Evolutionary conservation across 1,140 invertebrate genomes (phyloP).

Genomic region (Drosophila mojavensis): DNA sequence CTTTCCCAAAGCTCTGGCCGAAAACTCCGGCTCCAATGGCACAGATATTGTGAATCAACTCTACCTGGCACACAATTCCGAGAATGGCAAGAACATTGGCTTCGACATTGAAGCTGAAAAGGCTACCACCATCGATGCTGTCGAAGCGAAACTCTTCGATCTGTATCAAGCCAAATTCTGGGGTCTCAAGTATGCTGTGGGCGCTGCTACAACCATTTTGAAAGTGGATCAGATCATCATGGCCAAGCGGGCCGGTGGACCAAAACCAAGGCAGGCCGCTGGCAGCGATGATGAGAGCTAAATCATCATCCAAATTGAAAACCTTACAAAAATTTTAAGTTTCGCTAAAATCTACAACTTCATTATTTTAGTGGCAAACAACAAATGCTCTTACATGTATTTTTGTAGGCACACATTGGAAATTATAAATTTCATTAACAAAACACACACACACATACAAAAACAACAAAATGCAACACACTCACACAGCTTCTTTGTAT

Average conservation of each 20-base stretch:
- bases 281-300: conserved; percentile 83
- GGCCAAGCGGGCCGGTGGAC: conserved; percentile 98
- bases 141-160: conserved; percentile 92
- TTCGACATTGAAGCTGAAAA: conserved; percentile 94
- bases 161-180: conserved; percentile 95
- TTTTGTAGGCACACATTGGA: conserved; percentile 53
- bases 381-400: conserved; percentile 46
- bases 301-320: conserved; percentile 7
- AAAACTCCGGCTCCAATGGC: conserved; percentile 96
- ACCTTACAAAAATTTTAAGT: not conserved
- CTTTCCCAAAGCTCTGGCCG: conserved; percentile 96
- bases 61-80: conserved; percentile 93
- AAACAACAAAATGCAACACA: conserved; percentile 26
- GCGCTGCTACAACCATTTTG: conserved; percentile 96
- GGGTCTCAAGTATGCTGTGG: conserved; percentile 97
- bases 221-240: conserved; percentile 99
- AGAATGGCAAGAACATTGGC: conserved; percentile 92
- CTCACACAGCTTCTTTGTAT: conserved; percentile 71
- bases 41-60: conserved; percentile 95
- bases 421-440: conserved; percentile 79
- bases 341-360: conserved; percentile 49
- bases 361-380: conserved; percentile 40
- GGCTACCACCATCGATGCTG: conserved; percentile 89
- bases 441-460: conserved; percentile 30
- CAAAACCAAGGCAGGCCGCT: conserved; percentile 88